Conservation (phyloP, 1,140 invertebrate genomes). For the Hermetia illucens region DNA sequence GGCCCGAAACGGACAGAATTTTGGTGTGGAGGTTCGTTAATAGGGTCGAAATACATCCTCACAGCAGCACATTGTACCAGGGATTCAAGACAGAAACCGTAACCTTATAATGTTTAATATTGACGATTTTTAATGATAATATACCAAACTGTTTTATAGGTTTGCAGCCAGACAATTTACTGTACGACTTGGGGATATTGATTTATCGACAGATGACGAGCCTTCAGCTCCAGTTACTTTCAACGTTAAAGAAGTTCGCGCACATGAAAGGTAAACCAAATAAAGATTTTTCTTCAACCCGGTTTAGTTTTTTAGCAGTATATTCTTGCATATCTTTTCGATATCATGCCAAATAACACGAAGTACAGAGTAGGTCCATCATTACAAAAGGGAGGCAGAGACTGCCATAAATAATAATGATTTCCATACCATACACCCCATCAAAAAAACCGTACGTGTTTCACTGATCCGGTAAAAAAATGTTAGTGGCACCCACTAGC, state of each 20-base stretch:
- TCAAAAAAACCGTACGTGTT: no score
- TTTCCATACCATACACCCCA: no score
- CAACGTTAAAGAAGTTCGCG: conserved; percentile 57
- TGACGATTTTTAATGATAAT: background rate
- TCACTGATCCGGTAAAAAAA: no score
- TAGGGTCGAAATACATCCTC: conserved; percentile 63
- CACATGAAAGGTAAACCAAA: conserved; percentile 50
- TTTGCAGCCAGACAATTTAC: conserved; percentile 76
- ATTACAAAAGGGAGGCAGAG: no score
- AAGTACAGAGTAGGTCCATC: no score
- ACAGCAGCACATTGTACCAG: conserved; percentile 87
- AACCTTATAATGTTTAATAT: conserved; percentile 35
- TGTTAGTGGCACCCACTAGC: no score
- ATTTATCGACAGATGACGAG: conserved; percentile 66
- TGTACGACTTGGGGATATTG: conserved; percentile 75
- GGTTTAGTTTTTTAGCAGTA: no score
- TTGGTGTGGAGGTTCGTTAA: conserved; percentile 85
- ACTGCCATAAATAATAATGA: no score
- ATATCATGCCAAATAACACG: no score
- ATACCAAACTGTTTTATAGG: conserved; percentile 32
- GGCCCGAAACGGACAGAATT: conserved; percentile 75
- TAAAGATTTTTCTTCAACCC: background rate
- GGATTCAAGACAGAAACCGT: conserved; percentile 76
- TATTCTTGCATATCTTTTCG: no score
- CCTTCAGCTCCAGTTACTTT: conserved; percentile 64